Evolutionary conservation across 2,888 invertebrate species (phyloP).

Genomic region (Philhelius pedissequus): DNA sequence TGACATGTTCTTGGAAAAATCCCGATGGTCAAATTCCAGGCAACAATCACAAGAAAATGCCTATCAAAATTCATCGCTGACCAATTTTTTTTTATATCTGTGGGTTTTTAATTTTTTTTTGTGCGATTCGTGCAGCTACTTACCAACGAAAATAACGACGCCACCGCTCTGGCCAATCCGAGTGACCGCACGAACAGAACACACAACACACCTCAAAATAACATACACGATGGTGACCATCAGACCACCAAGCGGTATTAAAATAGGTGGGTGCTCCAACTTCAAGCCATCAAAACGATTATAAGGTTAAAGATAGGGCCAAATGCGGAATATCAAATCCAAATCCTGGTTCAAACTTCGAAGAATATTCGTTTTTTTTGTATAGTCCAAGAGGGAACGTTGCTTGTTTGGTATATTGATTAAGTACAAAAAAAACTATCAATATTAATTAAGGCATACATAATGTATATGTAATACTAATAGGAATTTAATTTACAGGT

Average conservation of each 20-base stretch:
- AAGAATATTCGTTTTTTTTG: not conserved
- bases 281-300: constrained; percentile 44
- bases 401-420: not conserved
- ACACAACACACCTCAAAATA: constrained; percentile 42
- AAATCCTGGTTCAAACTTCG: constrained; percentile 26
- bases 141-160: not conserved
- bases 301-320: constrained; percentile 30
- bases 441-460: too few species aligned
- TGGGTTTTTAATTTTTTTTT: not conserved
- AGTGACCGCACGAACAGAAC: constrained; percentile 19
- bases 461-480: too few species aligned
- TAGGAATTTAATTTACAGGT: too few species aligned
- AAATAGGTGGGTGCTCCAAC: constrained; percentile 13
- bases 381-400: not conserved
- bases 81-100: not conserved
- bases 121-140: not conserved
- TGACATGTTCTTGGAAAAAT: constrained; percentile 40
- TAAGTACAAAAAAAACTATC: too few species aligned
- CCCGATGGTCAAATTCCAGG: not conserved
- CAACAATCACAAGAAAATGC: constrained; percentile 11
- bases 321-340: constrained; percentile 21
- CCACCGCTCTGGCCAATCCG: not conserved
- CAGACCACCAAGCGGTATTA: constrained; percentile 18
- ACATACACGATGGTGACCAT: not conserved
- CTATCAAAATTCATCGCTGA: constrained; percentile 31